Conservation (phyloP, 1,140 invertebrate genomes). For the Dendroctonus ponderosae region DNA sequence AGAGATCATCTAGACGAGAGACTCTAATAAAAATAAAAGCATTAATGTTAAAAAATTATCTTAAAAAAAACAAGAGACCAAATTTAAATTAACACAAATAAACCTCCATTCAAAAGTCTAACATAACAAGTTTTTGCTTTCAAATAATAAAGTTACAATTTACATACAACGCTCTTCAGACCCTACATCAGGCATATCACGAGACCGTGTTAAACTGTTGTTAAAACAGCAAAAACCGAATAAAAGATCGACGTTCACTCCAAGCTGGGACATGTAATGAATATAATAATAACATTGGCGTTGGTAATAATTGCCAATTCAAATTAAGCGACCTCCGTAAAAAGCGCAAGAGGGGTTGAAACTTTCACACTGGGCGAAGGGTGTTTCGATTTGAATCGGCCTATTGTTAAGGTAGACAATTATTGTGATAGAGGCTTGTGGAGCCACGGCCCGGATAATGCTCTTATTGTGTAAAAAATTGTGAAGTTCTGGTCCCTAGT, state of each 20-base stretch:
- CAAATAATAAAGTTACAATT: no score
- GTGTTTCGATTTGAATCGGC: constrained; percentile 26
- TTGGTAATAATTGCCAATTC: constrained; percentile 36
- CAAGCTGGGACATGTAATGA: constrained; percentile 30
- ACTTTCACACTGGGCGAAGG: constrained; percentile 29
- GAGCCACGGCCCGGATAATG: constrained; percentile 12
- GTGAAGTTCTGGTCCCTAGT: not conserved
- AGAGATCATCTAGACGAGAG: no score
- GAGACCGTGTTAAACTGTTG: constrained; percentile 29
- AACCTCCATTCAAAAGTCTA: no score
- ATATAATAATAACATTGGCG: constrained; percentile 38
- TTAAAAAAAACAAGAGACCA: no score
- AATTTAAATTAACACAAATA: no score
- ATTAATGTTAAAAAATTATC: no score
- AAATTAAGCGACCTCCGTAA: constrained; percentile 34
- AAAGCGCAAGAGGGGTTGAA: constrained; percentile 31
- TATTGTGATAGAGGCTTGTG: constrained; percentile 15
- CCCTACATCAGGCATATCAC: not conserved
- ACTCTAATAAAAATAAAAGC: no score
- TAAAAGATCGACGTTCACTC: constrained; percentile 8
- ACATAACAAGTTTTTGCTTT: no score
- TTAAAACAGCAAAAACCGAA: constrained; percentile 34
- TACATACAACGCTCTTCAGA: no score
- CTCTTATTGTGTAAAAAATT: constrained; percentile 18
- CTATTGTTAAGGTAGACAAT: constrained; percentile 26